These are phyloP conservation scores for Limnephilus rhombicus DNA, from an alignment of 2,888 invertebrate species.

Conservation along the genomic window DNA sequence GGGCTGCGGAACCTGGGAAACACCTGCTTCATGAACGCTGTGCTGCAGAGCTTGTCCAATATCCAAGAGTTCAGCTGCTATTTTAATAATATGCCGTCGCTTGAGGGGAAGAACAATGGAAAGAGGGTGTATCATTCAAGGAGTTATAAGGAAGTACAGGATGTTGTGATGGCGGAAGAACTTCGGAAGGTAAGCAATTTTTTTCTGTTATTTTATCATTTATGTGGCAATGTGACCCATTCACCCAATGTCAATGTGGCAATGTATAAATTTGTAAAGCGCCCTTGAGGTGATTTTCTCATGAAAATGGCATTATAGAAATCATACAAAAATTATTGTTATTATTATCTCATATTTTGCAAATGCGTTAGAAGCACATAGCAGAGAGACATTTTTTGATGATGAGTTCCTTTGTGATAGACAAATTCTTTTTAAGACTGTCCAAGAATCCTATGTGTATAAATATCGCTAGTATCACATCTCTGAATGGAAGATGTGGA, in stretches of 20 bases:
- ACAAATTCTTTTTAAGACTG: background rate
- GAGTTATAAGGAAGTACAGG: slow-evolving; percentile 80
- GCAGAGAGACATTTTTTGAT: background rate
- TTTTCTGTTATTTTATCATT: too few species aligned
- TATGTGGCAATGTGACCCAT: background rate
- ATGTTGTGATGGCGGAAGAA: slow-evolving; percentile 88
- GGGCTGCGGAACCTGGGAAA: slow-evolving; percentile 90
- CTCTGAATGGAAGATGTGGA: too few species aligned
- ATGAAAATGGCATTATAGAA: too few species aligned
- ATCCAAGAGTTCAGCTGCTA: slow-evolving; percentile 91
- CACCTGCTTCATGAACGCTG: slow-evolving; percentile 93
- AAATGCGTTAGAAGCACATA: too few species aligned
- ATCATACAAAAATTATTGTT: too few species aligned
- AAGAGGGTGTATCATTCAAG: slow-evolving; percentile 80
- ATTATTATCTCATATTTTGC: background rate
- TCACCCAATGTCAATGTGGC: too few species aligned
- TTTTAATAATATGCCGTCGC: slow-evolving; percentile 86
- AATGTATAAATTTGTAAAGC: too few species aligned
- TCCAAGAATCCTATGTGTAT: background rate
- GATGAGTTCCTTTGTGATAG: background rate
- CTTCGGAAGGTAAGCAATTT: slow-evolving; percentile 79
- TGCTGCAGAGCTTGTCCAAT: slow-evolving; percentile 89
- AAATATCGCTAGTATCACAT: too few species aligned
- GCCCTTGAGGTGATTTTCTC: too few species aligned
- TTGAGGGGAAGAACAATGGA: slow-evolving; percentile 81